A percentile compares a stretch with the other conserved stretches of the same genome.
Conservation (phyloP, 2,888 invertebrate species). For the Monoplex corrugatus region DNA sequence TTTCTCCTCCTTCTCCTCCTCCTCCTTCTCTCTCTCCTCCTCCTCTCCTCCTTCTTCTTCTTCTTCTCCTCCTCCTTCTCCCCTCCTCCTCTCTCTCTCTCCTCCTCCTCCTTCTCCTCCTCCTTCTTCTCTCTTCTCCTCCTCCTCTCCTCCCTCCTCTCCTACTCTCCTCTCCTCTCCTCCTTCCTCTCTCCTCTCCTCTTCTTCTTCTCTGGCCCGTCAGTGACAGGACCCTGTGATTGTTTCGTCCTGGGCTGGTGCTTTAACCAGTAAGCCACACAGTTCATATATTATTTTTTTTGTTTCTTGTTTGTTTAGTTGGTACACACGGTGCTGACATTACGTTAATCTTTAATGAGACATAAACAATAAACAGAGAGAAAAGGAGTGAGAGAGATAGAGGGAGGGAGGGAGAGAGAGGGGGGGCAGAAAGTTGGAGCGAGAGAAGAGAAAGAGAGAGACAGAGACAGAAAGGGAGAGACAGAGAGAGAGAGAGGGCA, state of each 20-base stretch:
- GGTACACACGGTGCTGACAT: not conserved
- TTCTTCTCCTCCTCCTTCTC: too few species aligned
- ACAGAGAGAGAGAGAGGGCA: not conserved
- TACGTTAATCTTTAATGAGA: too few species aligned
- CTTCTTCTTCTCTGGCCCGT: too few species aligned
- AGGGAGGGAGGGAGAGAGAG: not conserved
- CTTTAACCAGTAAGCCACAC: too few species aligned
- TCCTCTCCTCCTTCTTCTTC: not conserved
- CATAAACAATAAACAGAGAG: too few species aligned
- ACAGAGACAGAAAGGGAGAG: not conserved
- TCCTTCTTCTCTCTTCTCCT: not conserved
- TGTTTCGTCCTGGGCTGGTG: not conserved
- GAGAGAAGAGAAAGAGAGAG: not conserved
- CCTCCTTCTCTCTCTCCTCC: not conserved
- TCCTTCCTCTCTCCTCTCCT: too few species aligned
- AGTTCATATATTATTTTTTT: not conserved
- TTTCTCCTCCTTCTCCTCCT: not conserved
- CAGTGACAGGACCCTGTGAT: not conserved
- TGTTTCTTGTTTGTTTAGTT: not conserved
- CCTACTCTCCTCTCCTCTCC: too few species aligned
- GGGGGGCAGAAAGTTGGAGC: not conserved
- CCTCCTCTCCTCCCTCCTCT: not conserved
- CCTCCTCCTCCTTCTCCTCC: not conserved
- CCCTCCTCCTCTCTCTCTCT: not conserved
- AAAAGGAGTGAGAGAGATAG: not conserved